phyloP scores from a whole-genome alignment of 2,113 vertebrate genomes.

The Scolopax mira region DNA sequence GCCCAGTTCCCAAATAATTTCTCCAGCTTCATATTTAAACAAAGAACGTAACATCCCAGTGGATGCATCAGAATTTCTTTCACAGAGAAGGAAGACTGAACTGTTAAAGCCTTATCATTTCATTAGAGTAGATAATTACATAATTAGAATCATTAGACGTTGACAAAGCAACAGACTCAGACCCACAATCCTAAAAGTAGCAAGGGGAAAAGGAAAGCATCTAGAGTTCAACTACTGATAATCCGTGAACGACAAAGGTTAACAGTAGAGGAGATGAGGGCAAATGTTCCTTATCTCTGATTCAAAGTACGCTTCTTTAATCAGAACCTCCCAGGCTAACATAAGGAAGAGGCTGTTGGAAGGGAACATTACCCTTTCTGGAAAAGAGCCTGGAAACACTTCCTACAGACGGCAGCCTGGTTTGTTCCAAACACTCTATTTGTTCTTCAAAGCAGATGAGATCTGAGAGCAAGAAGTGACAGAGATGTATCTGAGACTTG shows the following conservation, averaged over 20 bases:
- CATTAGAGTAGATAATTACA: conserved; percentile 51
- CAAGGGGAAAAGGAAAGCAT: neutral
- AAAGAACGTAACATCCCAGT: conserved; percentile 13
- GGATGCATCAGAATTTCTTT: conserved; percentile 3
- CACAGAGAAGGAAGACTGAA: conserved; percentile 17
- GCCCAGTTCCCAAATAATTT: neutral
- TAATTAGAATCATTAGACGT: conserved; percentile 59
- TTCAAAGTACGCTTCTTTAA: conserved; percentile 6
- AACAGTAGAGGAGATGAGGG: neutral
- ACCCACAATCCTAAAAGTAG: neutral
- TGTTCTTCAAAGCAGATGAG: conserved; percentile 35
- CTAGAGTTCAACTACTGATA: neutral
- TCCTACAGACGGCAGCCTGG: conserved; percentile 36
- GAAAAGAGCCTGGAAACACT: conserved; percentile 53
- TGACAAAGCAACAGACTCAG: conserved; percentile 44
- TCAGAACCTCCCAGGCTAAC: conserved; percentile 25
- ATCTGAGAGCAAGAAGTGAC: conserved; percentile 17
- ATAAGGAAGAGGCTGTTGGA: conserved; percentile 30
- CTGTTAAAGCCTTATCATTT: conserved; percentile 36
- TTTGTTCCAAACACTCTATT: conserved; percentile 34
- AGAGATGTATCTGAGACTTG: neutral
- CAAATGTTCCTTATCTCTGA: conserved; percentile 11
- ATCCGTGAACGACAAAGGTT: conserved; percentile 27
- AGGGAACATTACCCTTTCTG: conserved; percentile 38
- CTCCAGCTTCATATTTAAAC: neutral